Evolutionary conservation across 2,888 invertebrate genomes (phyloP).

Genomic region (Lasioglossum vierecki): DNA sequence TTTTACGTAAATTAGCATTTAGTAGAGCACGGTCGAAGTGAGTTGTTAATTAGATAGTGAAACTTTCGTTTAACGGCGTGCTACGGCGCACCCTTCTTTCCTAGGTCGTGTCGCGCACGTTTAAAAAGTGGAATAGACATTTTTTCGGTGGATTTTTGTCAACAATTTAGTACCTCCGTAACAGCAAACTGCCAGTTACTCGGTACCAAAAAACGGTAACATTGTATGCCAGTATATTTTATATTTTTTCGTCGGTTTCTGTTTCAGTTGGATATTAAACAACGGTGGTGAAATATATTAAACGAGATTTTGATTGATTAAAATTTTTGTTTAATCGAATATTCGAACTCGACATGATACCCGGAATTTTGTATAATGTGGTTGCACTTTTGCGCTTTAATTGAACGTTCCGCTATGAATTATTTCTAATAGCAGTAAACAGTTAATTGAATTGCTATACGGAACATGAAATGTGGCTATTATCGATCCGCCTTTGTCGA

Average conservation of each 20-base stretch:
- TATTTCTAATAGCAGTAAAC: background rate
- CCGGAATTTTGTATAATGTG: background rate
- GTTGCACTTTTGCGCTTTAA: background rate
- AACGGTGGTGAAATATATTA: background rate
- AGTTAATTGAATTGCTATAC: background rate
- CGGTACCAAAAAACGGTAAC: background rate
- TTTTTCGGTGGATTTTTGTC: background rate
- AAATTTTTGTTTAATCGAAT: background rate
- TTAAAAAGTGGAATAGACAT: background rate
- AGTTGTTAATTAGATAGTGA: conserved; percentile 44
- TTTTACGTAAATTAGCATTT: conserved; percentile 44
- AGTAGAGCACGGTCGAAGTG: conserved; percentile 15
- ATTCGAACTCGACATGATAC: background rate
- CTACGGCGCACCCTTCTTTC: background rate
- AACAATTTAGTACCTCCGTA: background rate
- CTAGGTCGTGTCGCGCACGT: background rate
- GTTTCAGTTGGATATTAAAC: background rate
- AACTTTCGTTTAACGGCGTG: conserved; percentile 36
- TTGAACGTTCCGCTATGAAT: background rate
- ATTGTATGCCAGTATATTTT: background rate
- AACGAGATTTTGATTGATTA: too few relatives aligned
- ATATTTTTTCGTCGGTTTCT: background rate
- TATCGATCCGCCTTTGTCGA: background rate
- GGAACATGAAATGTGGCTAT: background rate
- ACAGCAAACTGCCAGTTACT: background rate